Base-by-base conservation (phyloP, 1,140 invertebrate genomes). In the Delia radicum region DNA sequence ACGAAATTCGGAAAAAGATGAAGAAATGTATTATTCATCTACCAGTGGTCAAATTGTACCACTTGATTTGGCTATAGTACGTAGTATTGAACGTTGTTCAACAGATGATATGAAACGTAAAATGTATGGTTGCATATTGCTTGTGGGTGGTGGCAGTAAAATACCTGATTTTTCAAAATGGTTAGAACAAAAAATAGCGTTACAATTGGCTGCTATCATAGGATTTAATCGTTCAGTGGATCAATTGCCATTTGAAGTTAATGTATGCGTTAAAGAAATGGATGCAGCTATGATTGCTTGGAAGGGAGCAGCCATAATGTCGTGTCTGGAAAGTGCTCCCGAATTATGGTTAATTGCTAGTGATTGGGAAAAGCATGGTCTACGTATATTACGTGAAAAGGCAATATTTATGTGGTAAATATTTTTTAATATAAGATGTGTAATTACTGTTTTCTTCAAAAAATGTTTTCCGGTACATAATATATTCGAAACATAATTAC, bases 291-390 rank as follows among this genome's bases (percentile, higher is more conserved):
- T 95, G 87, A 94, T 94, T 0, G 89, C 94, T 0, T 98, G 96
- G 96, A 98, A 98, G 87, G 97, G 97, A 10, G 96, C 96, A 3
- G 93, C 95, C 3, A 94, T 99, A 15, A 92, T 98, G 90, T 95
- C 94, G 2, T 96, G 95, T 87, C 85, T 96, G 61, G 97, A 98
- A 87, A 95, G 96, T 0, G 94, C 95, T 0, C 93, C 95, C 77
- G 97, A 98, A 87, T 86, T 98, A 1, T 98, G 96, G 96, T 97
- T 98, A 65, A 90, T 90, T 73, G 90, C 92, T 55, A 87, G 89
- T 65, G 96, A 98, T 87, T 98, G 96, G 96, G 90, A 92, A 76
- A 93, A 92, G 76, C 91, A 90, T 84, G 95, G 95, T 12, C 91
- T 97, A 1, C 92, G 94, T 81, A 89, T 98, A 76, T 87, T 99